Conservation (phyloP, 1,140 invertebrate species). For the Plodia interpunctella region DNA sequence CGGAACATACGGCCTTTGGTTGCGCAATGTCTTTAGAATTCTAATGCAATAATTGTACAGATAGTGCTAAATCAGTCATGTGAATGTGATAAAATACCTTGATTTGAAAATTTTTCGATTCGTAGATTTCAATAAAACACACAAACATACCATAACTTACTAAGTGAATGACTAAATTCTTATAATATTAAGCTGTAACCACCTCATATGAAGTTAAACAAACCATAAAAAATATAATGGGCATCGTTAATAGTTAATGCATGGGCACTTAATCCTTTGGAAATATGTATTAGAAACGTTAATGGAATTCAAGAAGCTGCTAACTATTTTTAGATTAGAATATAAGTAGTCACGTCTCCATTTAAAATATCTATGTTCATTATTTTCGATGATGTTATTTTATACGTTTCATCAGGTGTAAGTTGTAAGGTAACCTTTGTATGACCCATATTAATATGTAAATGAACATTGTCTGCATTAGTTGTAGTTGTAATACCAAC, state of each 20-base stretch:
- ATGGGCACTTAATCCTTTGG: slow-evolving; percentile 13
- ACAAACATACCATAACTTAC: too few relatives aligned
- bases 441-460: too few relatives aligned
- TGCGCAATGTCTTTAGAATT: not conserved
- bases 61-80: not conserved
- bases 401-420: not conserved
- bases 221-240: slow-evolving; percentile 26
- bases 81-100: not conserved
- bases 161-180: too few relatives aligned
- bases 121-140: too few relatives aligned
- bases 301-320: not conserved
- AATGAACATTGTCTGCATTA: too few relatives aligned
- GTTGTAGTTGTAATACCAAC: too few relatives aligned
- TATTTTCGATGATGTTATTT: not conserved
- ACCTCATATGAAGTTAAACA: slow-evolving; percentile 26
- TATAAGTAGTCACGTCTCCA: not conserved
- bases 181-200: slow-evolving; percentile 23
- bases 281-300: slow-evolving; percentile 15
- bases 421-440: too few relatives aligned
- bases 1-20: not conserved
- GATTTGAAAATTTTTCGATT: too few relatives aligned
- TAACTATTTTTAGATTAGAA: not conserved
- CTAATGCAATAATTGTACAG: not conserved
- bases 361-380: not conserved
- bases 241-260: slow-evolving; percentile 28